phyloP scores from a whole-genome alignment of 2,113 vertebrate species.

The Rana temporaria region DNA sequence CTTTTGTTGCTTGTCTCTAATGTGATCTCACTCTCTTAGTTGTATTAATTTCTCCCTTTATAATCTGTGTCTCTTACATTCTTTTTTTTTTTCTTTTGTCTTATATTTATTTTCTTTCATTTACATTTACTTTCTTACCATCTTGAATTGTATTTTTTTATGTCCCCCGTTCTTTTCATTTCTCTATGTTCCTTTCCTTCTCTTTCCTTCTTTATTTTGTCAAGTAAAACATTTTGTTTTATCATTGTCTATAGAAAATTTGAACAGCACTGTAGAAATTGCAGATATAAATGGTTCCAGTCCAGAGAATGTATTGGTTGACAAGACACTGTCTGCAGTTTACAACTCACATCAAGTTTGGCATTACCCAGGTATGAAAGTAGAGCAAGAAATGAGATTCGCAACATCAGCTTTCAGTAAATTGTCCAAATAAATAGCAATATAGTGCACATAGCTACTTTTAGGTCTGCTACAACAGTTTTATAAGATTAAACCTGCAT shows the following conservation, averaged over 20 bases:
- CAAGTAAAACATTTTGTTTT: constrained; percentile 9
- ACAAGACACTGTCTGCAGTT: constrained; percentile 36
- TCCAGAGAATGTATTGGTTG: constrained; percentile 48
- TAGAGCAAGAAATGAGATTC: constrained; percentile 6
- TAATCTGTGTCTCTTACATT: no score
- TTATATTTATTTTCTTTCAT: no score
- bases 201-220: background rate
- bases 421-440: constrained; percentile 46
- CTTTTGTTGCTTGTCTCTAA: no score
- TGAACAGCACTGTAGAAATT: constrained; percentile 38
- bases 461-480: background rate
- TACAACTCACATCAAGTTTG: constrained; percentile 47
- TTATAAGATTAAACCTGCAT: constrained; percentile 9
- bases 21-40: no score
- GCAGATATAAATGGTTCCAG: constrained; percentile 43
- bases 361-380: constrained; percentile 46
- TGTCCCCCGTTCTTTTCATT: no score
- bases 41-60: no score
- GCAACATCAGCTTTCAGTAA: constrained; percentile 46
- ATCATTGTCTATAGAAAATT: constrained; percentile 32
- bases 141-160: no score
- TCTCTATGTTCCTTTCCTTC: no score
- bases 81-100: no score
- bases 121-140: no score
- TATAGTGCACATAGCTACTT: background rate